A percentile compares a stretch with the other conserved stretches of the same genome.
phyloP scores from a whole-genome alignment of 2,113 vertebrate genomes.

The Saccopteryx bilineata region DNA sequence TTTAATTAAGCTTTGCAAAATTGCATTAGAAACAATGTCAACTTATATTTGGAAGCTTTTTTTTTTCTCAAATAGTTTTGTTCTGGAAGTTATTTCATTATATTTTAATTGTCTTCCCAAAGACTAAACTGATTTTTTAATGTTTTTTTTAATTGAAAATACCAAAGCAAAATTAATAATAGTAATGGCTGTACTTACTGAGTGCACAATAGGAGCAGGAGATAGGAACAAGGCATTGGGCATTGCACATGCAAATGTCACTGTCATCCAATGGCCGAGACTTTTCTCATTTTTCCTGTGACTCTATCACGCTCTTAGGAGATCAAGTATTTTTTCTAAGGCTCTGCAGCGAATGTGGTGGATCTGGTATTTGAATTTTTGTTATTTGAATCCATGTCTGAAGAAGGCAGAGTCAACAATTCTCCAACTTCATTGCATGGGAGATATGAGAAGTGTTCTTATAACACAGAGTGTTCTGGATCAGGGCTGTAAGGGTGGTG shows the following conservation, averaged over 20 bases:
- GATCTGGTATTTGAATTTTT: neutral
- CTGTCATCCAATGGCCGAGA: rapidly evolving
- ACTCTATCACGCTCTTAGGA: neutral
- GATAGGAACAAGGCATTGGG: neutral
- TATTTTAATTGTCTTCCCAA: constrained; percentile 27
- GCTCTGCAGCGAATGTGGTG: rapidly evolving
- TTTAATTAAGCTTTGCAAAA: neutral
- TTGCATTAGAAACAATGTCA: neutral
- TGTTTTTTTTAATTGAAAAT: neutral
- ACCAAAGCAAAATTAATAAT: neutral
- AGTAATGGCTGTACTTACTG: neutral
- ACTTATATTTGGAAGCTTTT: neutral
- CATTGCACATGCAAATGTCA: rapidly evolving
- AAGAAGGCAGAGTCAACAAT: neutral
- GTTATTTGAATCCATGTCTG: neutral
- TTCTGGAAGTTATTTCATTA: neutral
- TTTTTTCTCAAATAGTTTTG: neutral
- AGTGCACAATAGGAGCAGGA: neutral
- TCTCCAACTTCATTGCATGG: neutral
- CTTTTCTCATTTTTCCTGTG: neutral
- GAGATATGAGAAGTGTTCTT: rapidly evolving
- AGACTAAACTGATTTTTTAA: neutral
- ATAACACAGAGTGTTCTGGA: neutral
- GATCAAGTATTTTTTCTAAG: neutral
- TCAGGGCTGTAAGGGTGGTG: neutral